Conservation (phyloP, 2,888 invertebrate genomes). For the Stegophylla sp. region DNA sequence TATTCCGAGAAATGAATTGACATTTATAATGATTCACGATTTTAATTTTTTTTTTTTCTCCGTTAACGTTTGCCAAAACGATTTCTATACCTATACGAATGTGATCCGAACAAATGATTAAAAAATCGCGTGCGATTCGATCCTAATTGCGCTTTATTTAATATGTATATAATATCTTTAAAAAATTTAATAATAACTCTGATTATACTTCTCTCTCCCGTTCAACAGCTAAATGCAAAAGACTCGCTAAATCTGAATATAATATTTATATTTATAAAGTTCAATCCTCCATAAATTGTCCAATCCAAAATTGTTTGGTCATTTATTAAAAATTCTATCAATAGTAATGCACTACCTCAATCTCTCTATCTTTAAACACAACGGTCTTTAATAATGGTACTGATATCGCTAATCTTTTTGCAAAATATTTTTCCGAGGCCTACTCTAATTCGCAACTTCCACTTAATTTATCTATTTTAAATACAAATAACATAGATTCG, state of each 20-base stretch:
- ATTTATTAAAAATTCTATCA: no score
- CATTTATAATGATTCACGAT: no score
- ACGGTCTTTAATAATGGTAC: not conserved
- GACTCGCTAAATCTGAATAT: not conserved
- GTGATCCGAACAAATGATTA: no score
- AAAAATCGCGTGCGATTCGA: no score
- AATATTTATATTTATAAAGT: not conserved
- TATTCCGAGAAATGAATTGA: no score
- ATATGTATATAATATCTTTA: no score
- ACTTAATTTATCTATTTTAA: conserved; percentile 13
- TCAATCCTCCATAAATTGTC: no score
- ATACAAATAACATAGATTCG: conserved; percentile 12
- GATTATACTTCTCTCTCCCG: not conserved
- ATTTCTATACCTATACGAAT: no score
- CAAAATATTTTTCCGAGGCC: not conserved
- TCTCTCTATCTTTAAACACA: conserved; percentile 1
- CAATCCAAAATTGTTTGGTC: not conserved
- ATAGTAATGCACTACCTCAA: not conserved
- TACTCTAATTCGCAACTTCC: not conserved
- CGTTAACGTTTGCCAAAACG: no score
- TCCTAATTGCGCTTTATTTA: no score
- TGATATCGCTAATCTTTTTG: not conserved
- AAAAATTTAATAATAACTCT: not conserved
- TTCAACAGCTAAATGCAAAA: not conserved
- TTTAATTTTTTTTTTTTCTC: no score